A percentile compares a stretch with the other conserved stretches of the same genome.
phyloP scores from a whole-genome alignment of 2,888 invertebrate genomes.

The Zeuzera pyrina region DNA sequence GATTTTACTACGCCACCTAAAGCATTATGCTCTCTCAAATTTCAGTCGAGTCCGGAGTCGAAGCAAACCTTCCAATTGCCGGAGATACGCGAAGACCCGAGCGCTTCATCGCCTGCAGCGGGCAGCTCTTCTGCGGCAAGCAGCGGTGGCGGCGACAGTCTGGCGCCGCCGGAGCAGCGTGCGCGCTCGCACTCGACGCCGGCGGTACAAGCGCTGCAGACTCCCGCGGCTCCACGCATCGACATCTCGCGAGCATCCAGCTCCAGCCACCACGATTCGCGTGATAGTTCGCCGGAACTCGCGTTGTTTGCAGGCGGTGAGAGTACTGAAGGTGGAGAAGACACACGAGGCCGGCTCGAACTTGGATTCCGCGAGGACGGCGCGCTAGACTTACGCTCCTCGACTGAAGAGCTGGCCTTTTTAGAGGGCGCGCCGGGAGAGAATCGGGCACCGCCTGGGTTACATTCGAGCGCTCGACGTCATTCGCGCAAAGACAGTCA shows the following conservation, averaged over 20 bases:
- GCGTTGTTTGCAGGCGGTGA: conserved; percentile 83
- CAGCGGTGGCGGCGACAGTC: conserved; percentile 22
- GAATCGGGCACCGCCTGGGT: conserved; percentile 6
- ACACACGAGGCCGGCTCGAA: conserved; percentile 40
- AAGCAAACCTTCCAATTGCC: conserved; percentile 70
- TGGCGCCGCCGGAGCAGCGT: conserved; percentile 46
- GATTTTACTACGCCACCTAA: no score
- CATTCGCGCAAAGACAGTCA: conserved; percentile 82
- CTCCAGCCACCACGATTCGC: conserved; percentile 89
- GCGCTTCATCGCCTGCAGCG: conserved; percentile 22
- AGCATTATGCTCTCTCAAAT: conserved; percentile 10
- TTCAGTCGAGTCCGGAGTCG: conserved; percentile 74
- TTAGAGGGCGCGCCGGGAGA: conserved; percentile 72
- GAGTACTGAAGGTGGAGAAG: conserved; percentile 31
- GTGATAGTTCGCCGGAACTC: conserved; percentile 88
- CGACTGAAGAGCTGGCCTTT: conserved; percentile 90
- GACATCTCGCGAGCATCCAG: conserved; percentile 92
- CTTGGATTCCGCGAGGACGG: conserved; percentile 82
- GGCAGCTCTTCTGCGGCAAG: conserved; percentile 25
- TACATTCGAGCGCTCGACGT: conserved; percentile 27
- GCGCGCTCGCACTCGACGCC: conserved; percentile 59
- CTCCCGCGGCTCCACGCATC: conserved; percentile 86
- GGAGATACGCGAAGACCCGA: conserved; percentile 67
- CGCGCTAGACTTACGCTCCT: conserved; percentile 87
- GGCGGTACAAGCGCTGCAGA: conserved; percentile 48